Conservation (phyloP, 1,140 invertebrate genomes). For the Sycobia sp. region DNA sequence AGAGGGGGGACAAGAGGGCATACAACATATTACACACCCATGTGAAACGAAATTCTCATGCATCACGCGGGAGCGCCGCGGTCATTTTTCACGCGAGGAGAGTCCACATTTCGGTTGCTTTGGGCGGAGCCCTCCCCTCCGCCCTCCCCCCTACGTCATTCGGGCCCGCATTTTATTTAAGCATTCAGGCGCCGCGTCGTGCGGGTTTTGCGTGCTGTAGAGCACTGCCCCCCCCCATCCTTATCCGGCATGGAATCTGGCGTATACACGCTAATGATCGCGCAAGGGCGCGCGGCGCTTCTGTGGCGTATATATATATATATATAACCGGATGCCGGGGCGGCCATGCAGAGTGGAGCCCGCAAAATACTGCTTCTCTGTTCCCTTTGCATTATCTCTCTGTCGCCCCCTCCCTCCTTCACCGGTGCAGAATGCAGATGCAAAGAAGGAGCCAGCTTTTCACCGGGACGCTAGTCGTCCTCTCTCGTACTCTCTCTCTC, state of each 20-base stretch:
- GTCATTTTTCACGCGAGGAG: slow-evolving; percentile 29
- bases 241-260: slow-evolving; percentile 39
- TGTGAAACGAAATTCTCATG: slow-evolving; percentile 27
- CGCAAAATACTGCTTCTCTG: too few species aligned
- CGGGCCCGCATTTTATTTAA: slow-evolving; percentile 11
- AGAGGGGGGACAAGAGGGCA: not conserved
- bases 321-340: slow-evolving; percentile 40
- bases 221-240: too few species aligned
- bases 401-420: too few species aligned
- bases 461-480: too few species aligned
- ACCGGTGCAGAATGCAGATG: too few species aligned
- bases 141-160: not conserved
- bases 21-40: not conserved
- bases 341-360: slow-evolving; percentile 27
- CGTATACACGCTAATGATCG: slow-evolving; percentile 41
- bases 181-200: slow-evolving; percentile 22
- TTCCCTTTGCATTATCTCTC: slow-evolving; percentile 37
- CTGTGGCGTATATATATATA: too few species aligned
- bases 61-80: slow-evolving; percentile 17
- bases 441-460: too few species aligned
- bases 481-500: too few species aligned
- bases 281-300: slow-evolving; percentile 34
- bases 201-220: not conserved
- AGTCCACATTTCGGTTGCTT: not conserved
- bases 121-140: not conserved